These are phyloP conservation scores for Agriopis marginaria DNA, from an alignment of 2,888 invertebrate species.

Conservation along the genomic window DNA sequence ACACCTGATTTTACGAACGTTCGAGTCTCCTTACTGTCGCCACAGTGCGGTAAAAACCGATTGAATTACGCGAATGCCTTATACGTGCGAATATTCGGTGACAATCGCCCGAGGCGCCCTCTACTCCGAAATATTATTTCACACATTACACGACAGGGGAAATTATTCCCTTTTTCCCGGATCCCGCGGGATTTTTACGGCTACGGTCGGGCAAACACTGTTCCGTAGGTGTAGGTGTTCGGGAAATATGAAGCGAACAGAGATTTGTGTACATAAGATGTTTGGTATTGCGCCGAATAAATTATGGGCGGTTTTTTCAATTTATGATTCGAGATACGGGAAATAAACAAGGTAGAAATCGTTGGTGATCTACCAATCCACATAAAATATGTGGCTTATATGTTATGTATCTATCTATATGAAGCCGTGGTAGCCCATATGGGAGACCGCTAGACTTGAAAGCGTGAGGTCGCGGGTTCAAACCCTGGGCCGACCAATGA, in stretches of 20 bases:
- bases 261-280: conserved; percentile 18
- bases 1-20: too few relatives aligned
- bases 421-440: too few relatives aligned
- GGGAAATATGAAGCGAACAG: conserved; percentile 22
- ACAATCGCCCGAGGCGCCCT: conserved; percentile 66
- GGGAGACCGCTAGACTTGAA: too few relatives aligned
- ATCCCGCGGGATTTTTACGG: conserved; percentile 49
- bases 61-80: conserved; percentile 47
- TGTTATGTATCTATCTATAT: too few relatives aligned
- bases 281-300: conserved; percentile 22
- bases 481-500: too few relatives aligned
- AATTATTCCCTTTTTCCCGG: conserved; percentile 55
- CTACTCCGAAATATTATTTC: conserved; percentile 73
- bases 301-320: conserved; percentile 15
- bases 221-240: conserved; percentile 20
- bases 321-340: conserved; percentile 13
- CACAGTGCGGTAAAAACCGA: conserved; percentile 27
- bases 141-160: conserved; percentile 69
- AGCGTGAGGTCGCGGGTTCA: too few relatives aligned
- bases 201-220: conserved; percentile 33
- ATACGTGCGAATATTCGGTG: conserved; percentile 42
- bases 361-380: neutral
- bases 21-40: conserved; percentile 18
- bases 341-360: conserved; percentile 5
- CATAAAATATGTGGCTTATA: too few relatives aligned